Base-by-base conservation (phyloP, 2,888 invertebrate genomes). In the Molanna angustata region DNA sequence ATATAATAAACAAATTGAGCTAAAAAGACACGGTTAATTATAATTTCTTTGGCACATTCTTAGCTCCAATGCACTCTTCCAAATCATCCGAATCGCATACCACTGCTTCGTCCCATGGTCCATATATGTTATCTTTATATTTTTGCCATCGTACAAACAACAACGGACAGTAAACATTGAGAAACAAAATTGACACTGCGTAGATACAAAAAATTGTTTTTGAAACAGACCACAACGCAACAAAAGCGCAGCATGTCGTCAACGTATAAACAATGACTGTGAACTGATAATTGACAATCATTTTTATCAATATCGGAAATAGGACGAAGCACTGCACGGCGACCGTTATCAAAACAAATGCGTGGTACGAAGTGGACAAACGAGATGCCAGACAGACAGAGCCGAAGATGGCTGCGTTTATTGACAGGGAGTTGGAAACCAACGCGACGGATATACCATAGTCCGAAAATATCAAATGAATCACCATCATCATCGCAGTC, bases 21-120 rank as follows among this genome's bases (percentile, higher is more conserved):
- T n/a, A n/a, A n/a, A n/a, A n/a, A n/a, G n/a, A n/a, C n/a, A n/a
- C n/a, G n/a, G n/a, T n/a, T n/a, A n/a, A n/a, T n/a, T n/a, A n/a
- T n/a, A n/a, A n/a, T n/a, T n/a, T n/a, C n/a, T n/a, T n/a, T n/a
- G n/a, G n/a, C 11, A 7, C 11, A 6, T 33, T 42, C n/a, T 42
- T 42, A 16, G 42, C 31, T 4, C 54, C 57, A 17, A 58, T 37
- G 32, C 55, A 54, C 37, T 62, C 58, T 7, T 57, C 62, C 51
- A 80, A 67, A 65, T 76, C 77, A 64, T 80, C 80, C 0, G 78
- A 74, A 70, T 83, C 82, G 64, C 80, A 82, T 58, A 86, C 84
- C 62, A 90, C 74, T 9, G 97, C 97, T 67, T 98, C 97, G 69
- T 97, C 97, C 97, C 97, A 98, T 0, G 97, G 97, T 0, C 97